Evolutionary conservation across 2,797 vertebrate genomes (phyloP), one percentile per base, ranked within the genome.

Genomic region (Botia kubotai): DNA sequence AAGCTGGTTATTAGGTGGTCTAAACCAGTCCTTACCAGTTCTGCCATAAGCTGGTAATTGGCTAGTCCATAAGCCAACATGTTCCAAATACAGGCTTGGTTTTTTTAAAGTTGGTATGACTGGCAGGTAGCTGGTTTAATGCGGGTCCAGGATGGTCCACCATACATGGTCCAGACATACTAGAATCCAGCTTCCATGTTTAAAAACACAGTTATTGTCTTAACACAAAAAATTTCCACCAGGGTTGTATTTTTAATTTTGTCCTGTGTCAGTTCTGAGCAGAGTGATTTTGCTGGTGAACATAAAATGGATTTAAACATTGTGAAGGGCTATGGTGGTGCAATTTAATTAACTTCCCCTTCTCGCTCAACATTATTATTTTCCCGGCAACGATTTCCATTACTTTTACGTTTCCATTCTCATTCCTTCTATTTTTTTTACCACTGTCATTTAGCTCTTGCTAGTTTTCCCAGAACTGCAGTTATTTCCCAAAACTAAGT

Each of bases 221-320:
- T 39, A 43, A 6, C 39, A 11, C 43, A 46, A 46, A 5, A 46
- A 10, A 10, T 46, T 46, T 46, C 43, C 43, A 11, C 8, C 43
- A 46, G 7, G 33, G 52, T 33, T 53, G 23, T 33, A 23, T 21
- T 57, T 57, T 72, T 39, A 3, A 39, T 43, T 72, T 57, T 57
- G 13, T 16, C 14, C 14, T 33, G 13, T 63, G 60, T 36, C 7
- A 7, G 14, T 17, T 8, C 11, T 53, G 16, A 0, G 19, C 14
- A 57, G 33, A 43, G 53, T 26, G 1, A 65, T 33, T 73, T 46
- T 73, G 55, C 43, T 14, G 7, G 5, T 26, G 8, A 60, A 26
- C 14, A 43, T 26, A 62, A 74, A 74, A 74, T 73, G n/a, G 1
- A 10, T 11, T 46, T 11, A 62, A 10, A 62, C 72, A n/a, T 66